Percentiles rank a stretch among this genome's conserved stretches.
Evolutionary conservation across 2,113 vertebrate genomes (phyloP).

Genomic region (Oriolus oriolus): DNA sequence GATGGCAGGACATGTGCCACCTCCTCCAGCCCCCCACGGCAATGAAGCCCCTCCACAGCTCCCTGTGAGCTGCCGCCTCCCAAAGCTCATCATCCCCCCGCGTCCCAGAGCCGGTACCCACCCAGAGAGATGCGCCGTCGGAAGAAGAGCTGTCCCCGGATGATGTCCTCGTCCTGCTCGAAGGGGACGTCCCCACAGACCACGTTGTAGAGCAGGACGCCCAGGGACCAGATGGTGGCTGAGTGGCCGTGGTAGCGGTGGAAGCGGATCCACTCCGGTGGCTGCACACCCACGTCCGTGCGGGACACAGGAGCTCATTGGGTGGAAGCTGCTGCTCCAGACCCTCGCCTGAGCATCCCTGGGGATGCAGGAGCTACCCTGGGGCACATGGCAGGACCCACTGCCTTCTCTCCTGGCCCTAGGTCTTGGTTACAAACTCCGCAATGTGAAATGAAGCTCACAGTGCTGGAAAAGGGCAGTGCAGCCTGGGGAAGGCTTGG

Average conservation of each 20-base stretch:
- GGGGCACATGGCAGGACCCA: background rate
- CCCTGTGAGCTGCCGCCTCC: background rate
- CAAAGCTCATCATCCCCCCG: rapidly evolving
- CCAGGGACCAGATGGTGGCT: constrained; percentile 91
- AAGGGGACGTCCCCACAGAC: constrained; percentile 93
- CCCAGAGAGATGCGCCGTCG: constrained; percentile 83
- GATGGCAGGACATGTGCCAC: background rate
- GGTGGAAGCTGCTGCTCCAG: background rate
- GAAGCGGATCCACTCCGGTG: constrained; percentile 91
- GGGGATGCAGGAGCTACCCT: background rate
- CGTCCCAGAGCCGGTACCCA: background rate
- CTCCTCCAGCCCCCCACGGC: background rate
- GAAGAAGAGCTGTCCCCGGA: constrained; percentile 85
- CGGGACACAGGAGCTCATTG: rapidly evolving
- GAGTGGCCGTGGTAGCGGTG: constrained; percentile 89
- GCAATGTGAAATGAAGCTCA: constrained; percentile 77
- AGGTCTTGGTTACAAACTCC: constrained; percentile 90
- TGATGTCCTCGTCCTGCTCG: constrained; percentile 88
- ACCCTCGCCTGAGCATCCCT: background rate
- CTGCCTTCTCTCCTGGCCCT: constrained; percentile 64
- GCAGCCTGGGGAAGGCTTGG: constrained; percentile 33
- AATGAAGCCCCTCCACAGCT: background rate
- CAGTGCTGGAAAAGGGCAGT: constrained; percentile 59
- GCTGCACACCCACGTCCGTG: constrained; percentile 92
- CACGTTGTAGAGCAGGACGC: constrained; percentile 90